These are phyloP conservation scores for Unio pictorum DNA, from an alignment of 2,888 invertebrate species.

Conservation along the genomic window DNA sequence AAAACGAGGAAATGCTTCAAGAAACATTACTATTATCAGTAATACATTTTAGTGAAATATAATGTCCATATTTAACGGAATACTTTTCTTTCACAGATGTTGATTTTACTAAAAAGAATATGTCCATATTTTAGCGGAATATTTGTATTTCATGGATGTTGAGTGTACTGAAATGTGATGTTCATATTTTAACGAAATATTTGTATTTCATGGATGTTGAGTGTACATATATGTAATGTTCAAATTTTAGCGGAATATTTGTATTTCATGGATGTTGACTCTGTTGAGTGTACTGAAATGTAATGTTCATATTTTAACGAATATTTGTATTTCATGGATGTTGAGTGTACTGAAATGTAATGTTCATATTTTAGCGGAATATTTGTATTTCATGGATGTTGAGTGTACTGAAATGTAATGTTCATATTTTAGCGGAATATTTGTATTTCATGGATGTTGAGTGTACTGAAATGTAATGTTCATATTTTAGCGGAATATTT, in stretches of 20 bases:
- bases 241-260: not conserved
- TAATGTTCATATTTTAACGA: not conserved
- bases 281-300: constrained; percentile 55
- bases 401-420: too few species aligned
- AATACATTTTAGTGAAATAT: not conserved
- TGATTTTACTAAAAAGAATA: constrained; percentile 56
- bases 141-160: constrained; percentile 64
- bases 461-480: too few species aligned
- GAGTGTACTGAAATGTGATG: constrained; percentile 49
- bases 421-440: not conserved
- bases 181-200: not conserved
- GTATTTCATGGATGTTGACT: constrained; percentile 48
- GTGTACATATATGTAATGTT: constrained; percentile 43
- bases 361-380: not conserved
- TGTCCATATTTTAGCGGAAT: not conserved
- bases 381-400: constrained; percentile 65
- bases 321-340: constrained; percentile 60
- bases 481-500: too few species aligned
- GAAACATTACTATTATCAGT: constrained; percentile 1
- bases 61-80: not conserved
- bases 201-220: constrained; percentile 53
- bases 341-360: constrained; percentile 57
- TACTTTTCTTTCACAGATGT: constrained; percentile 61
- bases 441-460: constrained; percentile 59
- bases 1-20: not conserved